Base-by-base conservation (phyloP, 2,113 vertebrate species). In the Xenotilapia longispinis region DNA sequence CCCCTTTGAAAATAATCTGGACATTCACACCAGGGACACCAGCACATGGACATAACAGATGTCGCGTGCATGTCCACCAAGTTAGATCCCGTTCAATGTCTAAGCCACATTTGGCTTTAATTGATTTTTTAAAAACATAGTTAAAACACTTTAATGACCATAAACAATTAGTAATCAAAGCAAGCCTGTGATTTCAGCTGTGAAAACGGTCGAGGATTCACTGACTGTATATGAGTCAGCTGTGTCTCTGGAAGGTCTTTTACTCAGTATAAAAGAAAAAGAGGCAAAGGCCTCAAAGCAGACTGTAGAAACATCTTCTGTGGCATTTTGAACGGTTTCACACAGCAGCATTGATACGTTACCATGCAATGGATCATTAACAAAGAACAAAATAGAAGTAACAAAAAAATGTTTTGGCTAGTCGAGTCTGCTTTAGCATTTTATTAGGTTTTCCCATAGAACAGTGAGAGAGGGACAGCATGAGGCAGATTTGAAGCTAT, bases 371-470 rank as follows among this genome's bases (percentile, higher is more conserved):
- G 84, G 80, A 45, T 88, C 91, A 63, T 90, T 83, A 88, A 83
- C 80, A 79, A 54, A 90, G 86, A 86, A 88, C 75, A 84, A 38
- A 85, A 91, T n/a, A 49, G 19, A 45, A 80, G 75, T 38, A 80
- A 83, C 40, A 58, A 81, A 45, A 81, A 82, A 81, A 58, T 7
- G 7, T 40, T 23, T 82, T 73, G 89, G 83, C 70, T 14, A 9
- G 47, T 91, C n/a, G 57, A 4, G 82, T 11, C 23, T 11, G 80
- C 80, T 63, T 11, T 21, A 47, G 53, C 0, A 7, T 91, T 93
- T 93, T 91, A 92, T 85, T 82, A 63, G 90, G 2, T 90, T 93
- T 92, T 94, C 91, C 88, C 92, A 94, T 45, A 55, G 68, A 80
- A 10, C 55, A 19, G 65, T 8, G 28, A 60, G 68, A 85, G 87